phyloP scores from a whole-genome alignment of 2,797 vertebrate genomes.

The Lophura swinhoii region DNA sequence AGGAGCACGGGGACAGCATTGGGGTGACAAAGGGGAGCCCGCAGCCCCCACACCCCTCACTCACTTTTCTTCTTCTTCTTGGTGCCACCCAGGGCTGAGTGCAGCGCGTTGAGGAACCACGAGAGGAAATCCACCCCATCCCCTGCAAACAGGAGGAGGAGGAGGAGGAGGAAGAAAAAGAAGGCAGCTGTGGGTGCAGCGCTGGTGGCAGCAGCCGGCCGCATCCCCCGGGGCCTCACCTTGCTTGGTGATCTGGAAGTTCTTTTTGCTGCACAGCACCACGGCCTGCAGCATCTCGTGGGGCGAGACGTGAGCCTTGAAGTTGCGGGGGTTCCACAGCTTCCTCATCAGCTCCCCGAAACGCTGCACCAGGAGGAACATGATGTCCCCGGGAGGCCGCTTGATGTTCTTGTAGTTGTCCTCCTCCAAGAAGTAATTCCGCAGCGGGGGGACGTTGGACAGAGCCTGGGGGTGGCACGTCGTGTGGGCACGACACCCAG shows the following conservation, averaged over 20 bases:
- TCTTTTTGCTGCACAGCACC: slow-evolving; percentile 98
- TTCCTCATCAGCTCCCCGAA: slow-evolving; percentile 98
- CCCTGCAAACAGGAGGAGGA: slow-evolving; percentile 73
- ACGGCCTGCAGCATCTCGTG: slow-evolving; percentile 99
- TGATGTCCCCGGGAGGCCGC: slow-evolving; percentile 94
- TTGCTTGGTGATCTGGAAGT: slow-evolving; percentile 98
- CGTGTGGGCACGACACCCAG: no score
- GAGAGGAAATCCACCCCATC: slow-evolving; percentile 97
- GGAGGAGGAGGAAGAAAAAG: no score
- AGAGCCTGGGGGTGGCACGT: slow-evolving; percentile 80
- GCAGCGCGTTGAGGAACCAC: slow-evolving; percentile 96
- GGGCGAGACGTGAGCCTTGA: slow-evolving; percentile 96
- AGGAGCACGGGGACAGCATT: no score
- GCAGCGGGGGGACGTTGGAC: slow-evolving; percentile 93
- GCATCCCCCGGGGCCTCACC: slow-evolving; percentile 70
- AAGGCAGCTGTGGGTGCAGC: no score
- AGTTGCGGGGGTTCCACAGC: slow-evolving; percentile 97
- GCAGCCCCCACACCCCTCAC: not conserved
- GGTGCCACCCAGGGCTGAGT: slow-evolving; percentile 92
- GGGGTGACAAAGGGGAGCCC: no score
- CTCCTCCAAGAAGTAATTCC: slow-evolving; percentile 97
- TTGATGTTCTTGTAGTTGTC: slow-evolving; percentile 92
- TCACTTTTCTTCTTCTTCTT: slow-evolving; percentile 97
- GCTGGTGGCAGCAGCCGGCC: accelerated
- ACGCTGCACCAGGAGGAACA: slow-evolving; percentile 96